A percentile compares a stretch with the other conserved stretches of the same genome.
phyloP scores from a whole-genome alignment of 2,113 vertebrate genomes.

The Apaloderma vittatum region DNA sequence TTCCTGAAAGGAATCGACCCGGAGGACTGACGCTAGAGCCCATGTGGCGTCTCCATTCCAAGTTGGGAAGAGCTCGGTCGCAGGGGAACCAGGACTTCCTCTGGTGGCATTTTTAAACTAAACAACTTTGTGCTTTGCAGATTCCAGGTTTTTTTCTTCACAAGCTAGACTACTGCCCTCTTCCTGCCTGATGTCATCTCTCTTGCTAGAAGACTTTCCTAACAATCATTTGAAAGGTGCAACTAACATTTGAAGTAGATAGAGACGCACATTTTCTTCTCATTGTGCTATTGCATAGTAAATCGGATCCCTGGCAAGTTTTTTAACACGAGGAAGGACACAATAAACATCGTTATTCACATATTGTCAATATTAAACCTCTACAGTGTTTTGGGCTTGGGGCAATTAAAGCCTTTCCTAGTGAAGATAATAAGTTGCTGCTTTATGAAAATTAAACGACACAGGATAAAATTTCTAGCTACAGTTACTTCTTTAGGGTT shows the following conservation, averaged over 20 bases:
- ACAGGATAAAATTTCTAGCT: neutral
- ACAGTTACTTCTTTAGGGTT: neutral
- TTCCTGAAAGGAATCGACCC: neutral
- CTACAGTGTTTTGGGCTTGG: neutral
- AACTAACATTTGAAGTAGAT: neutral
- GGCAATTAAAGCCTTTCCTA: neutral
- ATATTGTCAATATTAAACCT: neutral
- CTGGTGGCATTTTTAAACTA: neutral
- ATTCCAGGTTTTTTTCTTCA: neutral
- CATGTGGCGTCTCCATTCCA: neutral
- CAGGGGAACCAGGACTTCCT: constrained; percentile 24
- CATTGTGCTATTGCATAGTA: neutral
- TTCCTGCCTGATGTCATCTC: neutral
- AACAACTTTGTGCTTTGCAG: neutral
- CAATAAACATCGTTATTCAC: neutral
- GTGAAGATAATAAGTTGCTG: neutral
- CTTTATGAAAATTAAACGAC: neutral
- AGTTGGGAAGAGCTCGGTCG: neutral
- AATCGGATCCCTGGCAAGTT: neutral
- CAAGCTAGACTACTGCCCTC: neutral
- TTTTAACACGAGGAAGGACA: neutral
- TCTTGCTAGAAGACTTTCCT: neutral
- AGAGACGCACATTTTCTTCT: neutral
- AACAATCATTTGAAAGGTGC: neutral
- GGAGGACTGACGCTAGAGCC: neutral